Conservation (phyloP, 2,888 invertebrate genomes). For the Pseudococcus jackbeardsleyi region DNA sequence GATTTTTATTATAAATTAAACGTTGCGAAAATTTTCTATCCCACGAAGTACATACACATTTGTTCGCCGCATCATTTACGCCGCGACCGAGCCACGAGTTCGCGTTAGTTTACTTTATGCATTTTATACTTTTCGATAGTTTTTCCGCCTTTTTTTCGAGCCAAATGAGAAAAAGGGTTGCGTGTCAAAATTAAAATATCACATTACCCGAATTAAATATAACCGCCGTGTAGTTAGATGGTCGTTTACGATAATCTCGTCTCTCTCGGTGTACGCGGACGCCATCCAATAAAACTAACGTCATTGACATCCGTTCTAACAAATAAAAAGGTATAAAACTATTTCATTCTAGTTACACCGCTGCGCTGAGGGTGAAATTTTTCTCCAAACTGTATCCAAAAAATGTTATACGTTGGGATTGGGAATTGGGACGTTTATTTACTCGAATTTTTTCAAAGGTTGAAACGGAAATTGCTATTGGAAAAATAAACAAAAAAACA, state of each 20-base stretch:
- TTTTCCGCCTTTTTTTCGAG: slow-evolving; percentile 2
- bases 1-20: slow-evolving; percentile 52
- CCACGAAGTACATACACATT: neutral
- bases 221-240: slow-evolving; percentile 30
- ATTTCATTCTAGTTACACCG: slow-evolving; percentile 3
- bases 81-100: neutral
- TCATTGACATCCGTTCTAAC: slow-evolving; percentile 38
- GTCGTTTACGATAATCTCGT: slow-evolving; percentile 37
- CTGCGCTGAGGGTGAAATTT: neutral
- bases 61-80: slow-evolving; percentile 3
- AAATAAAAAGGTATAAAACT: slow-evolving; percentile 6
- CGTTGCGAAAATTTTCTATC: slow-evolving; percentile 5
- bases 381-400: neutral
- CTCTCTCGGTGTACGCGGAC: neutral
- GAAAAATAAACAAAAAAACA: too few species aligned
- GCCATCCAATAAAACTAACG: slow-evolving; percentile 31
- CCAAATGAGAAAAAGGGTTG: slow-evolving; percentile 41
- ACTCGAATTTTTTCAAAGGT: neutral
- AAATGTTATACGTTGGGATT: neutral
- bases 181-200: slow-evolving; percentile 47
- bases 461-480: too few species aligned
- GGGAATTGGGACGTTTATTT: neutral
- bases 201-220: slow-evolving; percentile 41
- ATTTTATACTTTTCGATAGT: neutral
- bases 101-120: neutral